These are phyloP conservation scores for Entomyzon cyanotis DNA, from an alignment of 2,113 vertebrate genomes.

Conservation along the genomic window DNA sequence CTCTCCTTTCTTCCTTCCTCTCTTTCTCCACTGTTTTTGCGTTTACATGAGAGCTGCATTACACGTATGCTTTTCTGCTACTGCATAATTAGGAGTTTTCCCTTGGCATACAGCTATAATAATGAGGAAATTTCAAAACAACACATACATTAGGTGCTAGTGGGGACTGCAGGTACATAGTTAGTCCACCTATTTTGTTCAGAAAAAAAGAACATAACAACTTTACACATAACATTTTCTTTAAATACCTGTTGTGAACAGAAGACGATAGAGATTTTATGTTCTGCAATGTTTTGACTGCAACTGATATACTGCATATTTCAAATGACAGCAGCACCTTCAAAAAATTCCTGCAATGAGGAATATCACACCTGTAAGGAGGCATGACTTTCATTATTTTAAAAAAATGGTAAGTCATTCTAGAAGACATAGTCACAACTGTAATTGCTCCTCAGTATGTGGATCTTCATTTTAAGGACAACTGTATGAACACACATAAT, in stretches of 20 bases:
- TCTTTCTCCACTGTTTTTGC: background rate
- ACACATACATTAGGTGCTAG: background rate
- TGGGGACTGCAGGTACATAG: background rate
- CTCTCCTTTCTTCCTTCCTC: background rate
- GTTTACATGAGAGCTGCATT: background rate
- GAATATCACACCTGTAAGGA: background rate
- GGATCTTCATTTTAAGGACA: background rate
- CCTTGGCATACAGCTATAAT: background rate
- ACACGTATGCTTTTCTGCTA: background rate
- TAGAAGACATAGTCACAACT: background rate
- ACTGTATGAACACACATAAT: background rate
- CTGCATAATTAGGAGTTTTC: background rate
- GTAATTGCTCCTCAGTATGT: background rate
- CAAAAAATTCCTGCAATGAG: background rate
- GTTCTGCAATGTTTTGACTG: background rate
- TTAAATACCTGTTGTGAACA: background rate
- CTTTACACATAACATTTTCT: background rate
- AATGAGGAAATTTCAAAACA: background rate
- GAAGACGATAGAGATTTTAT: background rate
- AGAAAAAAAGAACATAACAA: background rate
- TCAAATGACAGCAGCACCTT: background rate
- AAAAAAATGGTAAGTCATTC: background rate
- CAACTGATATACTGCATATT: background rate
- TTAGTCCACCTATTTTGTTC: background rate
- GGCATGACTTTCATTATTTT: background rate